Base-by-base conservation (phyloP, 2,888 invertebrate genomes). In the Caenorhabditis virilis region DNA sequence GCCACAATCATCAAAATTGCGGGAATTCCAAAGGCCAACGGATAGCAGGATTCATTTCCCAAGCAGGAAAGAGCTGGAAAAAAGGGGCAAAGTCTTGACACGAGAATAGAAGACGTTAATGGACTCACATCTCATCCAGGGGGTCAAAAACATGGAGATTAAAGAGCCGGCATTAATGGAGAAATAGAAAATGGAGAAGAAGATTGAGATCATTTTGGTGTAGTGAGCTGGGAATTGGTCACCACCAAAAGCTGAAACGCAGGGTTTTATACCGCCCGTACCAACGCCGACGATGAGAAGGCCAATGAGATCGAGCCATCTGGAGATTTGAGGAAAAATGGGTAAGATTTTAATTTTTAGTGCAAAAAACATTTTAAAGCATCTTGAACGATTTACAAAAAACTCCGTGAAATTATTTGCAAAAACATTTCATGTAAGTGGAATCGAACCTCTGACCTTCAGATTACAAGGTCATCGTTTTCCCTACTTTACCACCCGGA, bases 141-240 rank as follows among this genome's bases (percentile, higher is more conserved):
- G 95, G 0, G 94, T 93, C 0, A 95, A 79, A 69, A 91, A 89
- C 0, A 91, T 93, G 0, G 93, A 93, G 49, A 95, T 87, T 51
- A 93, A 88, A 72, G 92, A 92, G 9, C 95, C 95, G 9, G 86
- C 79, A 84, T 95, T 95, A 82, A 95, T 95, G 43, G 92, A 87
- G 82, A 95, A 92, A 86, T 95, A 95, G 84, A 95, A 95, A 1
- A 94, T 85, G 0, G 94, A 94, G 86, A 95, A 95, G 86, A 92
- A 95, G 61, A 88, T 89, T 16, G 89, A 89, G 61, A 94, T 86
- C 82, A 91, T 89, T 38, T 53, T 38, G 4, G 58, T 62, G 18
- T 55, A 58, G 36, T 54, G 53, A 6, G 80, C 80, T 22, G 74
- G 63, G 9, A 71, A 59, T 78, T 86, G 86, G 73, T 86, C 86